Evolutionary conservation across 2,797 vertebrate species (phyloP).

Genomic region (Rhinichthys osculus): DNA sequence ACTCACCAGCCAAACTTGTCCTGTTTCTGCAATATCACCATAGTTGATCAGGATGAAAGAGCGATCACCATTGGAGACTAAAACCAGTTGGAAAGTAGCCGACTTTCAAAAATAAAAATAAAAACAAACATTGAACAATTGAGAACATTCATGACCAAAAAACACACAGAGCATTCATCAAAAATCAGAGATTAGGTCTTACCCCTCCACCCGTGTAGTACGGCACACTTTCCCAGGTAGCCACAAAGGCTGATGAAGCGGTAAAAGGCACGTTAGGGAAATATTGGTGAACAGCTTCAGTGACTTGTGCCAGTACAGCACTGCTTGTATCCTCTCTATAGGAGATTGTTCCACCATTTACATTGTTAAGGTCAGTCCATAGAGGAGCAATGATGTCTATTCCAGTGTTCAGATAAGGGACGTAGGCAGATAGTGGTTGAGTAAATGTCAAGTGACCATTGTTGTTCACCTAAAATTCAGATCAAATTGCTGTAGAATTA

Average conservation of each 20-base stretch:
- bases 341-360: background rate
- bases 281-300: background rate
- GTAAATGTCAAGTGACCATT: constrained; percentile 5
- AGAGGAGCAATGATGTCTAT: constrained; percentile 4
- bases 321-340: background rate
- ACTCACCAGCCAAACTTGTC: constrained; percentile 1
- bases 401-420: too few species aligned
- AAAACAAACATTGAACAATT: too few species aligned
- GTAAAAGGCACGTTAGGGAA: background rate
- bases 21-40: background rate
- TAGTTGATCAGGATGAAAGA: constrained; percentile 20
- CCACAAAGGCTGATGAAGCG: background rate
- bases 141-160: background rate
- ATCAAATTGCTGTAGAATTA: background rate
- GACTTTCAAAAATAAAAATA: background rate
- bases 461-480: constrained; percentile 2
- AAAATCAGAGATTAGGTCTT: background rate
- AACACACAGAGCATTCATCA: background rate
- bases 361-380: too few species aligned
- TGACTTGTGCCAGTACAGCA: background rate
- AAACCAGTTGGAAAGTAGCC: constrained; percentile 20
- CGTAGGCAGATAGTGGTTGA: background rate
- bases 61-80: background rate
- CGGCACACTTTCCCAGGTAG: background rate
- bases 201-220: background rate